phyloP scores from a whole-genome alignment of 2,113 vertebrate genomes.

The Hyla sarda region DNA sequence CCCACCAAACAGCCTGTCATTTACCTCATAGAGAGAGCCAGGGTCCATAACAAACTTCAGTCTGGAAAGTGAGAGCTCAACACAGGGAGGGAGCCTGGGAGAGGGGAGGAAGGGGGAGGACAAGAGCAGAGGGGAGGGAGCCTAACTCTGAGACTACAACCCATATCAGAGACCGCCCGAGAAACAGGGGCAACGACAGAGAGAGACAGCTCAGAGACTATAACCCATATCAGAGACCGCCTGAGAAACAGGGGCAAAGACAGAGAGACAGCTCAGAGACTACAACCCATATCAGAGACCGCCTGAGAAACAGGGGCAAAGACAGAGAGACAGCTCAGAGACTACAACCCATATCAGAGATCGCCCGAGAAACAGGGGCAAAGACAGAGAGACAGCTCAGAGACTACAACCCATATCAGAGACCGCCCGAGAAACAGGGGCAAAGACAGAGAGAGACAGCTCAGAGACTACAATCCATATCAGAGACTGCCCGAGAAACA shows the following conservation, averaged over 20 bases:
- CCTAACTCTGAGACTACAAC: too few species aligned
- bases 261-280: too few species aligned
- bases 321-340: too few species aligned
- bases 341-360: too few species aligned
- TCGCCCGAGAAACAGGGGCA: too few species aligned
- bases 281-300: neutral
- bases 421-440: neutral
- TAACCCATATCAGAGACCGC: neutral
- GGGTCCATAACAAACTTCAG: constrained; percentile 44
- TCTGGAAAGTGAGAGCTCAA: neutral
- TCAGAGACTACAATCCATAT: neutral
- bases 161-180: neutral
- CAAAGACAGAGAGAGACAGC: neutral
- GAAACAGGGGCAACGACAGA: neutral
- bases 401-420: neutral
- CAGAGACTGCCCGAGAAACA: neutral
- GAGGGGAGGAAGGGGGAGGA: neutral
- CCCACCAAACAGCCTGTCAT: neutral
- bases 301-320: neutral
- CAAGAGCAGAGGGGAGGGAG: neutral
- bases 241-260: neutral
- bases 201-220: neutral
- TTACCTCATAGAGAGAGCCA: neutral
- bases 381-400: too few species aligned
- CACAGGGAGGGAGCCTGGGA: neutral